Evolutionary conservation across 2,888 invertebrate species (phyloP), one percentile per base, ranked within the genome.

Genomic region (Cyclophora punctaria): DNA sequence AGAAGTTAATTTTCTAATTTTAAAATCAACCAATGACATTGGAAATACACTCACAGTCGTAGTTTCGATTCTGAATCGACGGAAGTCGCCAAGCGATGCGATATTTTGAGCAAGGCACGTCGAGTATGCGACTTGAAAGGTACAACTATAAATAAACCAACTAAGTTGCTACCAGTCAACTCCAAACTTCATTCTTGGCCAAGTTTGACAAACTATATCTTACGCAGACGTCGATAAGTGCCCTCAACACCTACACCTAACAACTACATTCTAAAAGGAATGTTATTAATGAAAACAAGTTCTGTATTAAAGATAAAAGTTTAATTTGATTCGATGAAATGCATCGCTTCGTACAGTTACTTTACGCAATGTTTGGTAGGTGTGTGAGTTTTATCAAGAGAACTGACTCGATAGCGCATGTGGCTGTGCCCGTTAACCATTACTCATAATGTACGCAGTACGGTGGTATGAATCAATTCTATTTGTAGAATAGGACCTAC

Each of bases 41-140:
- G 37, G 37, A 37, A 37, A 37, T 37, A 37, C 37, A 51, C 49
- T 48, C 50, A 48, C 49, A 46, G 60, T 58, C 53, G 47, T 41
- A 48, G 51, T 62, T 68, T 64, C 62, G 60, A 57, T 65, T 66
- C 60, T 78, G 78, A 81, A 86, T 82, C 80, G 71, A 75, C 83
- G 85, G 84, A 85, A 85, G 84, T 84, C 73, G 78, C 71, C 79
- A 64, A 72, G 73, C 75, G 77, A 71, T 73, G 75, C 73, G 83
- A 80, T 86, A 85, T 85, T 86, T 86, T 78, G 77, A 85, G 83
- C 78, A 69, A 73, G 77, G 75, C 78, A 74, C 75, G 78, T 71
- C 66, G 68, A 56, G 73, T 64, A 78, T 76, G 76, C 67, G 66
- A 67, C 72, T 71, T 70, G 66, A 66, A 73, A 62, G 53, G 67